Base-by-base conservation (phyloP, 2,797 vertebrate species). In the Astyanax mexicanus region DNA sequence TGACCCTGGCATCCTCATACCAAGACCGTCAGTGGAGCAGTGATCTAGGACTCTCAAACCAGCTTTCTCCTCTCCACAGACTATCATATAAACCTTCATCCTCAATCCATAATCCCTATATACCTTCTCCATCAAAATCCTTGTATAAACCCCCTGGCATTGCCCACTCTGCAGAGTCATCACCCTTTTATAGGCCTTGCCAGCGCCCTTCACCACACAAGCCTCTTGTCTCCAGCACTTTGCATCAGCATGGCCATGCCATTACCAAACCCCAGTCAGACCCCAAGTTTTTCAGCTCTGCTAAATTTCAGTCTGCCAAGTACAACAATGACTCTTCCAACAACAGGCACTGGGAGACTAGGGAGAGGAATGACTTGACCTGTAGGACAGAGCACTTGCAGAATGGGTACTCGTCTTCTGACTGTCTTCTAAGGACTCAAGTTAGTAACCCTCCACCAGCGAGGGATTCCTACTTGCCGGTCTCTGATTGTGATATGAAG, bases 331-430 rank as follows among this genome's bases (percentile, higher is more conserved):
- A 72, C 19, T 35, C n/a, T 32, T 62, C 47, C 23, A 77, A 55
- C 37, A 73, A 55, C 35, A 72, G 32, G 47, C 76, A 86, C 72
- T 80, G 85, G 35, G 15, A 78, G 62, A 44, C 21, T 35, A 66
- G 80, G 67, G 13, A 82, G 10, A 42, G 21, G 66, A 78, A 83
- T 66, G n/a, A 71, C 57, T 27, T 29, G 25, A 35, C 27, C 40
- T 6, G 9, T 61, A 67, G 68, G 51, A 58, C 27, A 25, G 79
- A 49, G 10, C 47, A 55, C 71, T 84, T 86, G n/a, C 83, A 85
- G 12, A 88, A 89, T 85, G 86, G 84, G 7, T 83, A 83, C 37
- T 80, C 80, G 8, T 87, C 85, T 52, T 84, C 84, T 23, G 85
- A 92, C 68, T 82, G 72, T 77, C 72, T 85, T 52, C 81, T 83